Evolutionary conservation across 30 jellyfish, hydroid and myxozoan species (phyloP).

Genomic region (Hydractinia echinata): DNA sequence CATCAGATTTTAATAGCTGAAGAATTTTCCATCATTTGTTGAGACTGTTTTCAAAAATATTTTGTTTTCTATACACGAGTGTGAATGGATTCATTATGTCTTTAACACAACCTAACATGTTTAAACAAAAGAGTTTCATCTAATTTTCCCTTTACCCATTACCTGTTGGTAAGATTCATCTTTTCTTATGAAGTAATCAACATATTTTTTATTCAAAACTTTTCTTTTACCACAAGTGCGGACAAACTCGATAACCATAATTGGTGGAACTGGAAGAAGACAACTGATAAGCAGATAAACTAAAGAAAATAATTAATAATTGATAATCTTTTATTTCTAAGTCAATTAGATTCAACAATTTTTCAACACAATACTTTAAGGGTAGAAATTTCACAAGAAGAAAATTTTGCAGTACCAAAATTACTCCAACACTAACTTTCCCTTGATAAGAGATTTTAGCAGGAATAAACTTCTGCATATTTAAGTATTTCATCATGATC

Average conservation of each 20-base stretch:
- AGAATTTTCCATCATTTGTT: background rate
- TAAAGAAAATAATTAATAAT: conserved; percentile 17
- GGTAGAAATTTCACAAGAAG: background rate
- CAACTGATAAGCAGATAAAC: conserved; percentile 41
- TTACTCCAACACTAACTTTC: background rate
- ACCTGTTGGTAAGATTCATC: conserved; percentile 71
- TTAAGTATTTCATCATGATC: too few species aligned
- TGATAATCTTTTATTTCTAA: background rate
- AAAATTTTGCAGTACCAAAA: too few species aligned
- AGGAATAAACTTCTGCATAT: too few species aligned
- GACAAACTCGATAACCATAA: conserved; percentile 39
- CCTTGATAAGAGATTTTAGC: too few species aligned
- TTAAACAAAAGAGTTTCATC: background rate
- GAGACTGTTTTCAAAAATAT: background rate
- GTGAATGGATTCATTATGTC: too few species aligned
- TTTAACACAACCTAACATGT: too few species aligned
- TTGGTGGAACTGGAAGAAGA: conserved; percentile 51
- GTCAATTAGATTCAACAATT: too few species aligned
- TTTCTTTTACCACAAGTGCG: conserved; percentile 42
- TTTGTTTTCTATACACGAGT: background rate
- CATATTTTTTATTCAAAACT: conserved; percentile 18
- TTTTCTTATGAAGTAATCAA: conserved; percentile 47
- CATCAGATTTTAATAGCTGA: too few species aligned
- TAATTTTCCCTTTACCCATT: background rate
- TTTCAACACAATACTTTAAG: too few species aligned